phyloP scores from a whole-genome alignment of 2,888 invertebrate species.

The Diaperis boleti region DNA sequence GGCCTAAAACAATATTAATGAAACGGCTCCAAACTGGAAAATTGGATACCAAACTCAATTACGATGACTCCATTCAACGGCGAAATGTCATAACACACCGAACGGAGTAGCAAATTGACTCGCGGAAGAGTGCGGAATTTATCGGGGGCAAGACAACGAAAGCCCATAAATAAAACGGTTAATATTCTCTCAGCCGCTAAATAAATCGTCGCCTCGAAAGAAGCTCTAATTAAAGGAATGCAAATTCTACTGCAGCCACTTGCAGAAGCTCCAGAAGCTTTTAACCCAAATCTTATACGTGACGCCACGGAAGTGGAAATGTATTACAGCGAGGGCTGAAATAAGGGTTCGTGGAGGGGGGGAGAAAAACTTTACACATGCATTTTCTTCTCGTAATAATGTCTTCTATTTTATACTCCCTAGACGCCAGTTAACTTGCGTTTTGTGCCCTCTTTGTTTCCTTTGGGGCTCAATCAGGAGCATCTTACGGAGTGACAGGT shows the following conservation, averaged over 20 bases:
- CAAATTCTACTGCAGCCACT: slow-evolving; percentile 24
- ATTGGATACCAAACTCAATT: slow-evolving; percentile 37
- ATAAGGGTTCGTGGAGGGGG: slow-evolving; percentile 1
- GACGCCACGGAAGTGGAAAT: slow-evolving; percentile 21
- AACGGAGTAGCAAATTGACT: slow-evolving; percentile 10
- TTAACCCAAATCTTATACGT: slow-evolving; percentile 33
- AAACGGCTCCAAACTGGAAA: slow-evolving; percentile 34
- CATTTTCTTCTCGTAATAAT: slow-evolving; percentile 28
- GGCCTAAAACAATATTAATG: slow-evolving; percentile 39
- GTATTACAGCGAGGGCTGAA: slow-evolving; percentile 15
- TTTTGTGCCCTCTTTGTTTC: slow-evolving; percentile 12
- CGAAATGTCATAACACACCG: slow-evolving; percentile 32
- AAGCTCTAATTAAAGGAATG: slow-evolving; percentile 32
- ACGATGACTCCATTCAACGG: slow-evolving; percentile 31
- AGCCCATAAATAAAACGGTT: slow-evolving; percentile 13
- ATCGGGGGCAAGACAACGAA: neutral
- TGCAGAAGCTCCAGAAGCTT: slow-evolving; percentile 28
- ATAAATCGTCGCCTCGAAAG: slow-evolving; percentile 22
- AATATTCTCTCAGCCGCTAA: neutral
- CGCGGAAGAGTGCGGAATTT: slow-evolving; percentile 1
- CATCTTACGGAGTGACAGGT: neutral
- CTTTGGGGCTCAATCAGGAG: slow-evolving; percentile 7
- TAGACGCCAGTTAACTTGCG: slow-evolving; percentile 13
- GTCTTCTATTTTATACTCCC: slow-evolving; percentile 21
- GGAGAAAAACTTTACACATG: slow-evolving; percentile 27